Conservation (phyloP, 2,888 invertebrate genomes). For the Drosophila koepferae region DNA sequence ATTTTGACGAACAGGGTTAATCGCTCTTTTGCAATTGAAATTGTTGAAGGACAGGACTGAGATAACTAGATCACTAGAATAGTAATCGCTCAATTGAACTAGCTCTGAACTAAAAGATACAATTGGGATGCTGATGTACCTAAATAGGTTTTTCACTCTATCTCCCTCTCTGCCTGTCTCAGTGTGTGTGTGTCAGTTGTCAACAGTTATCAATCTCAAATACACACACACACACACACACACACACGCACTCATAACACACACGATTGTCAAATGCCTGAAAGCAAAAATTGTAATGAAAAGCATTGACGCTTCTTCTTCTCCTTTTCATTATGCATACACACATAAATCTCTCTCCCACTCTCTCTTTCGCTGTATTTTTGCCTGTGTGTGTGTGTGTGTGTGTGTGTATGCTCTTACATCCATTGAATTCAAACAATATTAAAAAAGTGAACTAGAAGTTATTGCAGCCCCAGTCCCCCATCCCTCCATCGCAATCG, state of each 20-base stretch:
- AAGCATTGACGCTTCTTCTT: slow-evolving; percentile 43
- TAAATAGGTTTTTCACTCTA: too few relatives aligned
- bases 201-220: slow-evolving; percentile 48
- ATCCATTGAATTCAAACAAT: slow-evolving; percentile 68
- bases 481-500: not conserved
- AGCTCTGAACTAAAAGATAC: not conserved
- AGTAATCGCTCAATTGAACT: not conserved
- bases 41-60: too few relatives aligned
- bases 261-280: slow-evolving; percentile 63
- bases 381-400: not conserved
- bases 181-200: slow-evolving; percentile 3
- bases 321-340: slow-evolving; percentile 13
- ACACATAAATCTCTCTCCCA: not conserved
- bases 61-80: not conserved
- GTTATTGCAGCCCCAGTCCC: slow-evolving; percentile 59
- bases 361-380: not conserved
- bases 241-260: not conserved
- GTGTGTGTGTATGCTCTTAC: slow-evolving; percentile 5
- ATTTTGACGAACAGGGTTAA: not conserved
- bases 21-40: too few relatives aligned
- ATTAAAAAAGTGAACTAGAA: slow-evolving; percentile 78
- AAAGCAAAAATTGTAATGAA: slow-evolving; percentile 70
- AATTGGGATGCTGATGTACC: not conserved
- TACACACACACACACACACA: not conserved
- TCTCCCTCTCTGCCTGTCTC: not conserved